Percentiles rank a stretch among this genome's conserved stretches.
phyloP scores from a whole-genome alignment of 2,113 vertebrate species.

The sheep (Ovis aries) region ARS-UI_Ramb_v3.0 NC_056059.1:25357501-25358000 shows the following conservation, averaged over 20 bases:
- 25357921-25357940: background rate
- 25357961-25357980: background rate
- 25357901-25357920: background rate
- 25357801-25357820: background rate
- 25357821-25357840: background rate
- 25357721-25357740: background rate
- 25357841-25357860: background rate
- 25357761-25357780: background rate
- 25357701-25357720: background rate
- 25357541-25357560: constrained; percentile 88
- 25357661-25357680: constrained; percentile 85
- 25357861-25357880: background rate
- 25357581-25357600: constrained; percentile 88
- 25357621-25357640: constrained; percentile 85
- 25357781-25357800: background rate
- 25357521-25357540: constrained; percentile 87
- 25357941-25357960: background rate
- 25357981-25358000: background rate
- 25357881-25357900: background rate
- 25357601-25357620: constrained; percentile 91
- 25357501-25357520: background rate
- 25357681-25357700: constrained; percentile 85
- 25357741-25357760: background rate
- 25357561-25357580: constrained; percentile 90
- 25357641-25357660: constrained; percentile 89